phyloP scores from a whole-genome alignment of 1,140 invertebrate species.

The Agrilus planipennis region DNA sequence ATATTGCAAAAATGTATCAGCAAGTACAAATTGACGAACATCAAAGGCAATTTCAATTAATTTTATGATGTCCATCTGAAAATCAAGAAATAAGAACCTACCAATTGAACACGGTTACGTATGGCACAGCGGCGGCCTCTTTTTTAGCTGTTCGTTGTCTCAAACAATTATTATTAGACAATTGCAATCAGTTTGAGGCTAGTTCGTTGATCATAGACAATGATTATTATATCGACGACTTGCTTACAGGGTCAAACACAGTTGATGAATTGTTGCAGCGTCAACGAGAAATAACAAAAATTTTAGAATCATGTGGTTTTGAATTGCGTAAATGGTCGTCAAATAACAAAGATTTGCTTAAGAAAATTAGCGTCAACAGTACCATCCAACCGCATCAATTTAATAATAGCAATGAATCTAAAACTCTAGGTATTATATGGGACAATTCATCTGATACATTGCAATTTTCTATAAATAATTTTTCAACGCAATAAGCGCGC shows the following conservation, averaged over 20 bases:
- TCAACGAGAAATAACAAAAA: background rate
- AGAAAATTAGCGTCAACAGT: background rate
- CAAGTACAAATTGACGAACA: too few relatives aligned
- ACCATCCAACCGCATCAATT: background rate
- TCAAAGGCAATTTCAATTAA: too few relatives aligned
- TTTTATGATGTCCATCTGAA: too few relatives aligned
- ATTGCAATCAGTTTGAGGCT: background rate
- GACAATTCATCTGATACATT: background rate
- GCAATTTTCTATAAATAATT: too few relatives aligned
- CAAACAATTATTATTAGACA: conserved; percentile 7
- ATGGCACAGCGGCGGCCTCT: conserved; percentile 19
- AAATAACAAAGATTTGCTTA: background rate
- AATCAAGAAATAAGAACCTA: conserved; percentile 20
- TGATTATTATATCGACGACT: conserved; percentile 10
- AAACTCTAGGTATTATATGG: conserved; percentile 7
- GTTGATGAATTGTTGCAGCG: conserved; percentile 3
- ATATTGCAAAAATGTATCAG: conserved; percentile 32
- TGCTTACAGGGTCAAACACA: conserved; percentile 6
- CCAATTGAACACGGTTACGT: conserved; percentile 22
- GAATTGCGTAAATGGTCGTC: conserved; percentile 4
- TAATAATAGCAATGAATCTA: background rate
- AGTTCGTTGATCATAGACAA: background rate
- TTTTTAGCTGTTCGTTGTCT: conserved; percentile 13
- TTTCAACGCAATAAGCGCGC: conserved; percentile 16
- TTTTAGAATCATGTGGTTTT: conserved; percentile 4